A percentile compares a stretch with the other conserved stretches of the same genome.
phyloP scores from a whole-genome alignment of 1,140 invertebrate genomes.

The Pogonomyrmex californicus region DNA sequence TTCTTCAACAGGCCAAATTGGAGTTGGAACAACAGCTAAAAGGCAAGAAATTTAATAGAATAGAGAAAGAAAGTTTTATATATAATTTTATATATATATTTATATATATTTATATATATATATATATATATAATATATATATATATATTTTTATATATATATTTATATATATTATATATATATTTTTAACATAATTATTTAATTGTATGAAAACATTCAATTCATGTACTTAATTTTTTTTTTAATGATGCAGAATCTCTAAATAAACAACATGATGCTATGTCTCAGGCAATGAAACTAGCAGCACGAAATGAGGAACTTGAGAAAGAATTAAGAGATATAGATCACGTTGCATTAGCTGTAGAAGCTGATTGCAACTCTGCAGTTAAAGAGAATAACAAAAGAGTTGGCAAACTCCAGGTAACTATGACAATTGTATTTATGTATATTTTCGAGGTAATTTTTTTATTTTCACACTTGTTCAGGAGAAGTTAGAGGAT shows the following conservation, averaged over 20 bases:
- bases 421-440: constrained; percentile 70
- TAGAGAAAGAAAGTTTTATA: neutral
- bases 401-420: constrained; percentile 82
- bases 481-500: constrained; percentile 86
- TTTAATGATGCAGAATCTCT: constrained; percentile 85
- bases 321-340: constrained; percentile 90
- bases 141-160: too few species aligned
- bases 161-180: too few species aligned
- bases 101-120: too few species aligned
- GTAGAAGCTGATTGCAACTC: constrained; percentile 89
- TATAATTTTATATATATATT: too few species aligned
- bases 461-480: constrained; percentile 66
- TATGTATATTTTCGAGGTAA: neutral
- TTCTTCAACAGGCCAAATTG: constrained; percentile 87
- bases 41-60: constrained; percentile 76
- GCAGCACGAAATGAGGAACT: constrained; percentile 90
- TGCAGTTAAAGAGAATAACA: constrained; percentile 84
- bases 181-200: constrained; percentile 8
- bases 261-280: constrained; percentile 91
- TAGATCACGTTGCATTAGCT: constrained; percentile 90
- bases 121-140: too few species aligned
- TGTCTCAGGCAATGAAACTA: constrained; percentile 90
- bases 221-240: neutral
- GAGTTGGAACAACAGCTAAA: constrained; percentile 88
- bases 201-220: neutral